Conservation (phyloP, 2,888 invertebrate species). For the Yponomeuta evonymella region DNA sequence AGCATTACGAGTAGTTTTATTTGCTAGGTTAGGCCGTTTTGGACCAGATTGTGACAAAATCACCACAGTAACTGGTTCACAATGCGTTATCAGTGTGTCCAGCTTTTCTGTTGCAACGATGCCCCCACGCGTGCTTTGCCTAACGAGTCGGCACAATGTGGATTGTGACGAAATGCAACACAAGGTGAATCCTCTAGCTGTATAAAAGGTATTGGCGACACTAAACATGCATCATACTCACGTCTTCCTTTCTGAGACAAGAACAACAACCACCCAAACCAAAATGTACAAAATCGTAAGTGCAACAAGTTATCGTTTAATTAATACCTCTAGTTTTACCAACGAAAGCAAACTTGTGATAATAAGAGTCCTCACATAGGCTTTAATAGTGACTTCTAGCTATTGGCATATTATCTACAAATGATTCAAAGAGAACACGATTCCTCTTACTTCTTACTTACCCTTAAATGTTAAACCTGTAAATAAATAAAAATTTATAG, state of each 20-base stretch:
- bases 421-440: no score
- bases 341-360: background rate
- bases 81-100: constrained; percentile 36
- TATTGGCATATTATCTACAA: no score
- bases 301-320: constrained; percentile 22
- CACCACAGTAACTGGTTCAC: constrained; percentile 28
- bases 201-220: constrained; percentile 68
- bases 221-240: constrained; percentile 51
- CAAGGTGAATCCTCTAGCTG: constrained; percentile 69
- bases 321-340: background rate
- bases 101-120: constrained; percentile 31
- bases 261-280: constrained; percentile 32
- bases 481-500: no score
- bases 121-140: constrained; percentile 62
- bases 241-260: constrained; percentile 51
- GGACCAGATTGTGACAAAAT: constrained; percentile 11
- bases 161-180: constrained; percentile 56
- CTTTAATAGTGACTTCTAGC: no score
- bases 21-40: background rate
- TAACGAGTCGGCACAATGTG: constrained; percentile 44
- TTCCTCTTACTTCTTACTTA: no score
- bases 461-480: no score
- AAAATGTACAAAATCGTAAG: constrained; percentile 64
- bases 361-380: no score
- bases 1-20: background rate